phyloP scores from a whole-genome alignment of 2,113 vertebrate species.

The Thalassarche chlororhynchos region DNA sequence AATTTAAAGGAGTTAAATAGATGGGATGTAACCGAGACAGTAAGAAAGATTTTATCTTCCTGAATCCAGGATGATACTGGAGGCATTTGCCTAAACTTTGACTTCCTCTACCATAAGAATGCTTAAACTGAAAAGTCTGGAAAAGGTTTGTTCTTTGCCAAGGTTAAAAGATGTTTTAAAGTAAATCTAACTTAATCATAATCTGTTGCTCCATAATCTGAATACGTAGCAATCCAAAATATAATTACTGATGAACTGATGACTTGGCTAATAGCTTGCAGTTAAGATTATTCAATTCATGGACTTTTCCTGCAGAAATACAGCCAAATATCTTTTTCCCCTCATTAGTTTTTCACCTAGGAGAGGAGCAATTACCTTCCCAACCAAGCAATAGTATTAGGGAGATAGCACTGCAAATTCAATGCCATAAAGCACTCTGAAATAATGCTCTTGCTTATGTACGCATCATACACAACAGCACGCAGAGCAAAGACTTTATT shows the following conservation, averaged over 20 bases:
- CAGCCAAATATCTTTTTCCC: neutral
- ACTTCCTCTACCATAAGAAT: neutral
- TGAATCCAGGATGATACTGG: neutral
- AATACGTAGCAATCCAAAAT: neutral
- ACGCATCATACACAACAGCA: neutral
- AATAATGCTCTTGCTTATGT: neutral
- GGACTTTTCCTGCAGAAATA: neutral
- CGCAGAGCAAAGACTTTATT: neutral
- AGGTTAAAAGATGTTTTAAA: neutral
- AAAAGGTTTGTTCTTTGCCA: neutral
- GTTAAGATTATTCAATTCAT: neutral
- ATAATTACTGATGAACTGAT: neutral
- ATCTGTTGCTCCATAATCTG: neutral
- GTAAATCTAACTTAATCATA: neutral
- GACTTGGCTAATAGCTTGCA: neutral
- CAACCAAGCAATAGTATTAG: neutral
- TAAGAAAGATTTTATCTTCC: neutral
- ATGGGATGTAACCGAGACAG: neutral
- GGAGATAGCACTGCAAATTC: neutral
- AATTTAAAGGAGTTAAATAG: neutral
- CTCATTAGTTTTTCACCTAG: neutral
- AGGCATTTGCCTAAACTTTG: neutral
- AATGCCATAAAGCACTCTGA: neutral
- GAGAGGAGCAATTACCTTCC: neutral
- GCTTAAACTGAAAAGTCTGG: neutral